These are phyloP conservation scores for Protonibea diacanthus DNA, from an alignment of 2,797 vertebrate species.

Conservation along the genomic window DNA sequence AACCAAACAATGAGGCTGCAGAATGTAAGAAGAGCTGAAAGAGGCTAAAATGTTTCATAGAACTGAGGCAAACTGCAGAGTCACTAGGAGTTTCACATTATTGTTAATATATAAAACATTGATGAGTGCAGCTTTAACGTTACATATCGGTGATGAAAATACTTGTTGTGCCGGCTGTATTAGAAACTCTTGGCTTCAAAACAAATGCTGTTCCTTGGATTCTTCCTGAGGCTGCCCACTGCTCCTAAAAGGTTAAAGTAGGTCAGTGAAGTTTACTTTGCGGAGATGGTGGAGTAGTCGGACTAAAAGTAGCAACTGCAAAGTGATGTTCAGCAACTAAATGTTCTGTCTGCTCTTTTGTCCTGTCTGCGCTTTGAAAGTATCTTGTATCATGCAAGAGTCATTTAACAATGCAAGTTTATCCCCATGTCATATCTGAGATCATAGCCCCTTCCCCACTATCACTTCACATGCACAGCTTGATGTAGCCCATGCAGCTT, in stretches of 20 bases:
- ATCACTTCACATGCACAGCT: conserved; percentile 44
- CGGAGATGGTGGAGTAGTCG: neutral
- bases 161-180: neutral
- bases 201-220: neutral
- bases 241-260: conserved; percentile 2
- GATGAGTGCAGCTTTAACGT: neutral
- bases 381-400: conserved; percentile 1
- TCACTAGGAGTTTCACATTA: neutral
- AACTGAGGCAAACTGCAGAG: neutral
- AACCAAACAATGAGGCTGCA: neutral
- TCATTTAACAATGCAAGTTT: conserved; percentile 18
- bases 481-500: conserved; percentile 40
- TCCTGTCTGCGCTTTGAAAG: conserved; percentile 16
- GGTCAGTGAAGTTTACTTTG: conserved; percentile 28
- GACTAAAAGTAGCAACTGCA: conserved; percentile 5
- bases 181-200: conserved; percentile 8
- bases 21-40: neutral
- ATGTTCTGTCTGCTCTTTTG: conserved; percentile 6
- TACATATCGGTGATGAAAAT: neutral
- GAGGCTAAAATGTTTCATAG: neutral
- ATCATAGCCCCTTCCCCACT: conserved; percentile 26
- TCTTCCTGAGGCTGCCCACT: neutral
- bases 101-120: conserved; percentile 20
- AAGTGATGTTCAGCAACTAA: conserved; percentile 14
- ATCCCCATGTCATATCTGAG: conserved; percentile 25